phyloP scores from a whole-genome alignment of 2,113 vertebrate species.

The Stegostoma tigrinum region DNA sequence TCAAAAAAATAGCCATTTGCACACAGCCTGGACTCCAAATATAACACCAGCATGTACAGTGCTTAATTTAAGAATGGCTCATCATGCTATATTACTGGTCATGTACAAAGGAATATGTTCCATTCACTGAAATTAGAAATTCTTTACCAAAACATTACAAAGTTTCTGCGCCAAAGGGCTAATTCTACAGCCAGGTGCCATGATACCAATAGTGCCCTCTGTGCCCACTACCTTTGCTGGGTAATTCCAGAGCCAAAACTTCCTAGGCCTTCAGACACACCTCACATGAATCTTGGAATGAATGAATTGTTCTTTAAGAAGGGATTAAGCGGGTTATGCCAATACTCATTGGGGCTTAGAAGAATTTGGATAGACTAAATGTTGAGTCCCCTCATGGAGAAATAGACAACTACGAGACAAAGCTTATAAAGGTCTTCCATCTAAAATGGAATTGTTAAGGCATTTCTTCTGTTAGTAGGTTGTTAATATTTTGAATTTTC shows the following conservation, averaged over 20 bases:
- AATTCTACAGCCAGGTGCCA: not conserved
- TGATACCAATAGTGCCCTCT: not conserved
- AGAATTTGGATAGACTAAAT: not conserved
- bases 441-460: no score
- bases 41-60: not conserved
- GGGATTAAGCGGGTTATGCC: not conserved
- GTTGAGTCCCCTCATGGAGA: not conserved
- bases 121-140: not conserved
- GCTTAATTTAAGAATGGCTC: not conserved
- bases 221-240: not conserved
- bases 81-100: not conserved
- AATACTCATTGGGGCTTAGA: not conserved
- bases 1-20: not conserved
- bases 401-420: not conserved
- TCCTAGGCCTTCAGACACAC: not conserved
- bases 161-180: not conserved
- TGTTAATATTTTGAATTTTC: not conserved
- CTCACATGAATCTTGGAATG: not conserved
- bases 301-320: not conserved
- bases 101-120: not conserved
- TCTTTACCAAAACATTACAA: no score
- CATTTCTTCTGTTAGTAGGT: not conserved
- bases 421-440: not conserved
- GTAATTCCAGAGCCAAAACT: not conserved
- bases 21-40: not conserved